Base-by-base conservation (phyloP, 1,140 invertebrate genomes). In the Plutomurus gul region DNA sequence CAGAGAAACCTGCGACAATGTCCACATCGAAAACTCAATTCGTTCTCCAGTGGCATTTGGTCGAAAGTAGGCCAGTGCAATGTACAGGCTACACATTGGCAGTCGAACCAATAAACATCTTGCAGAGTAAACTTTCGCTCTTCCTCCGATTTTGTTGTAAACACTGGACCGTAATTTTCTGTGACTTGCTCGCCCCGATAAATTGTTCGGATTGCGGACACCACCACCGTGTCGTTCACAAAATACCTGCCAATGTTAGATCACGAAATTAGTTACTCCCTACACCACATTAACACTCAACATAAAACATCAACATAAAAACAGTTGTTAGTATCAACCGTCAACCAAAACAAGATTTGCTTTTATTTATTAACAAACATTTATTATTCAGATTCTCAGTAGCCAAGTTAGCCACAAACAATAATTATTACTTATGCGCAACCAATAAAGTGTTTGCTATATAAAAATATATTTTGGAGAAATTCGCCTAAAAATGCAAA, bases 111-210 rank as follows among this genome's bases (percentile, higher is more conserved):
- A 86, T 97, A 98, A 75, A 93, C 92, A 6, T 92, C 88, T 80
- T 90, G 89, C 0, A 97, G 86, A 46, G 89, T 90, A 1, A 20
- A 84, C 82, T 91, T 90, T n/a, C 96, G 87, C 78, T 92, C 91
- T 3, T 87, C 87, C 74, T 89, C 89, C 0, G 88, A 84, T 22
- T 90, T 90, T 33, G 91, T 89, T 1, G 94, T 95, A 86, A 94
- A 97, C 75, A 96, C 91, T 3, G 94, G 94, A 0, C 96, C 95
- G 86, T 98, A 98, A 86, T 97, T 97, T 86, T 98, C 96, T 30
- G 91, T 91, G 20, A 98, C 91, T 84, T 94, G 91, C 81, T 93
- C 90, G 0, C 93, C 95, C 76, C 89, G 88, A 79, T 89, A 89
- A 73, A 96, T 93, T 25, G 91, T 92, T 75, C 92, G 91, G 8